Base-by-base conservation (phyloP, 2,113 vertebrate species). In the Pampusana beccarii region DNA sequence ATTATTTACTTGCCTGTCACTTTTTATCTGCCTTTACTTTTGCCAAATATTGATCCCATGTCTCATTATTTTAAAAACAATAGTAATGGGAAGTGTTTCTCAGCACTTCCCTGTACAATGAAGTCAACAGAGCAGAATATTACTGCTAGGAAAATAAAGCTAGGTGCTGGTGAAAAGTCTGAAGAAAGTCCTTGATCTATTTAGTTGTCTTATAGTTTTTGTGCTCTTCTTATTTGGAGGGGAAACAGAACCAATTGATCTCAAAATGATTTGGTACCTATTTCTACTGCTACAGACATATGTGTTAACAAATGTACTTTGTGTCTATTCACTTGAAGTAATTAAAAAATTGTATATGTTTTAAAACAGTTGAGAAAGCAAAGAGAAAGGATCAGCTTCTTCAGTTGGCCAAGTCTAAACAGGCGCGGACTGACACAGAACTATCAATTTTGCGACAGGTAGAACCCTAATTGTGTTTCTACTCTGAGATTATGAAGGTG, bases 301-400 rank as follows among this genome's bases (percentile, higher is more conserved):
- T 0, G 4, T 3, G 5, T n/a, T 67, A 72, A 16, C 61, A 91
- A 53, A 25, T 33, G 79, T 72, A 19, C 13, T 79, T 82, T 75
- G 74, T 80, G 40, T 61, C 79, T 69, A 0, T 79, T 93, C 33
- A 28, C 40, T 81, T 53, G 5, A 58, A 73, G 13, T 88, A 80
- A 80, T 46, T 16, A 6, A 36, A 57, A 61, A 82, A 57, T 29
- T 54, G 5, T 56, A 2, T 44, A 11, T 67, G 66, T 81, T 94
- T 93, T 93, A 57, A 54, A 93, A 96, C 97, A 99, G 99, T 95
- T 48, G 99, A 99, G 93, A 98, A 98, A 74, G 98, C 98, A 48
- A 97, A 94, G 89, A 98, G 98, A 91, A 98, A 98, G 80, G 98
- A 99, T 29, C 98, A 99, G 29, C 97, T 99, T 64, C 98, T 99